A percentile compares a stretch with the other conserved stretches of the same genome.
These are phyloP conservation scores for Leuciscus waleckii DNA, from an alignment of 2,797 vertebrate genomes.

Conservation along the genomic window DNA sequence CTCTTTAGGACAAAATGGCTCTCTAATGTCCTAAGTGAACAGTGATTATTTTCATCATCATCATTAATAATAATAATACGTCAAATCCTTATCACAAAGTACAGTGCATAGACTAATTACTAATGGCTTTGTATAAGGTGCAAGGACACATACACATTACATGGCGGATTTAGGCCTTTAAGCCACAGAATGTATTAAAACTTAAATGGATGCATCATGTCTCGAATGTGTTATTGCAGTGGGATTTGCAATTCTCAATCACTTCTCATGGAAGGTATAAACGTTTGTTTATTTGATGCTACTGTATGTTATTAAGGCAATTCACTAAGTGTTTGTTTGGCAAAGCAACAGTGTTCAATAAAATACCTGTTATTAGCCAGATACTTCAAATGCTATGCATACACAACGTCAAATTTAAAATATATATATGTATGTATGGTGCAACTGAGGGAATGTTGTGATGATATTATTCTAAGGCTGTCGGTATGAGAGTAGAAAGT, in stretches of 20 bases:
- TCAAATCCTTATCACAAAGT: slow-evolving; percentile 48
- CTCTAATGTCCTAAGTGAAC: slow-evolving; percentile 17
- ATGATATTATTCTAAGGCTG: slow-evolving; percentile 41
- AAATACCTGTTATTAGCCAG: slow-evolving; percentile 34
- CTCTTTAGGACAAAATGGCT: slow-evolving; percentile 40
- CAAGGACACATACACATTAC: slow-evolving; percentile 5
- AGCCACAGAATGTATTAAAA: slow-evolving; percentile 16
- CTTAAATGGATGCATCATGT: slow-evolving; percentile 8
- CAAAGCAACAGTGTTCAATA: slow-evolving; percentile 48
- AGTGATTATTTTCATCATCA: slow-evolving; percentile 10
- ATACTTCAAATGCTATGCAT: slow-evolving; percentile 26
- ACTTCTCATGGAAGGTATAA: slow-evolving; percentile 26
- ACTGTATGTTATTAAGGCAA: slow-evolving; percentile 45
- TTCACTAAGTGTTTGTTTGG: slow-evolving; percentile 43
- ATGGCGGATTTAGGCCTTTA: slow-evolving; percentile 18
- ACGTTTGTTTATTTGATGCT: slow-evolving; percentile 8
- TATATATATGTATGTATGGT: neutral
- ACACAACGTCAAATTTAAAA: slow-evolving; percentile 6
- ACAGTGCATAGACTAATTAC: slow-evolving; percentile 57
- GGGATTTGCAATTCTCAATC: slow-evolving; percentile 21
- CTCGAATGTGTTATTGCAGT: slow-evolving; percentile 49
- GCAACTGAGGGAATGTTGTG: slow-evolving; percentile 13
- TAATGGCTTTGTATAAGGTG: slow-evolving; percentile 39
- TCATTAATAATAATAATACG: slow-evolving; percentile 21
- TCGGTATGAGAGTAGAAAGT: slow-evolving; percentile 44